phyloP scores from a whole-genome alignment of 2,888 invertebrate genomes.

The Silvanus unidentatus region DNA sequence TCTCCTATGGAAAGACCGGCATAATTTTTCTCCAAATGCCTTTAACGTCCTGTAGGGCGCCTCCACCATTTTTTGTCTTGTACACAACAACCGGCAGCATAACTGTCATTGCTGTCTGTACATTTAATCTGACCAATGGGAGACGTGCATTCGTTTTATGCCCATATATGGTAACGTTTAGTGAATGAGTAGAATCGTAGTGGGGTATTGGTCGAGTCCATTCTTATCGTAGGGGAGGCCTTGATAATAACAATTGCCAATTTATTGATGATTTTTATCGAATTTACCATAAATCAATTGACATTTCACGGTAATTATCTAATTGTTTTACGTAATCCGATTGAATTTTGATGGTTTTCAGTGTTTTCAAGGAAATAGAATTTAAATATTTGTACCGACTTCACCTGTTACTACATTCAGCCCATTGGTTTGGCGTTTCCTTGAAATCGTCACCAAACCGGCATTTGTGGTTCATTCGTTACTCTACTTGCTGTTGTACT shows the following conservation, averaged over 20 bases:
- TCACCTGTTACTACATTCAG: too few relatives aligned
- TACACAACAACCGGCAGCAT: too few relatives aligned
- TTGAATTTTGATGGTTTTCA: too few relatives aligned
- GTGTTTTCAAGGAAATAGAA: too few relatives aligned
- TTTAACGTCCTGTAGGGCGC: too few relatives aligned
- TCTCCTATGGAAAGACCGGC: conserved; percentile 20
- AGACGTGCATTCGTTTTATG: conserved; percentile 62
- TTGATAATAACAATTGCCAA: background rate
- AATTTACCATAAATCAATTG: too few relatives aligned
- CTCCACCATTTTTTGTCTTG: conserved; percentile 6
- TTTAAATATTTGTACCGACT: too few relatives aligned
- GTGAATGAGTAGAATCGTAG: conserved; percentile 51
- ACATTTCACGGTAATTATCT: too few relatives aligned
- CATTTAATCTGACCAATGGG: conserved; percentile 56
- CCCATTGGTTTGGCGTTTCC: conserved; percentile 28
- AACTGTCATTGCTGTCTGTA: conserved; percentile 11
- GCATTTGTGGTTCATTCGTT: conserved; percentile 41
- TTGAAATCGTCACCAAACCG: conserved; percentile 38
- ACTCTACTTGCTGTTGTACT: conserved; percentile 38
- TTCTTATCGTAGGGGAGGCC: conserved; percentile 34
- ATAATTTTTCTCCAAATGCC: background rate
- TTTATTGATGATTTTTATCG: background rate
- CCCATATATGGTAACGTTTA: conserved; percentile 74
- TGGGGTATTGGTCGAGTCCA: conserved; percentile 47
- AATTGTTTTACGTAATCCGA: too few relatives aligned